phyloP scores from a whole-genome alignment of 2,113 vertebrate species.

The Dasyurus viverrinus region DNA sequence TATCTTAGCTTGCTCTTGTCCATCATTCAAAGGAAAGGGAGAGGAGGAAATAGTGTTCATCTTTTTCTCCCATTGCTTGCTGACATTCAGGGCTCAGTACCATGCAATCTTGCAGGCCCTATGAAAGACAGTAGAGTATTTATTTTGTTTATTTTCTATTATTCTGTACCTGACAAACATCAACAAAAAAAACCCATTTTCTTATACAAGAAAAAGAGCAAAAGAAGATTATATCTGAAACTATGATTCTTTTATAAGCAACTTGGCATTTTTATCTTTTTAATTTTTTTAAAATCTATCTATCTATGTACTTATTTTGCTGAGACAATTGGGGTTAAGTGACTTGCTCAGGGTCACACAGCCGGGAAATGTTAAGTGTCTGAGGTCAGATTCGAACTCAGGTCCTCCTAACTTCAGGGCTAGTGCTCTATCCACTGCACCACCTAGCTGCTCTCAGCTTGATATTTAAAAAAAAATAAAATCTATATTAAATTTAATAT shows the following conservation, averaged over 20 bases:
- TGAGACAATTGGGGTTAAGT: no score
- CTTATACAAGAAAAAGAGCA: neutral
- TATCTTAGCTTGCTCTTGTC: neutral
- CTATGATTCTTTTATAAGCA: neutral
- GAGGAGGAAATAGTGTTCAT: neutral
- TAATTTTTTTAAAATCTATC: no score
- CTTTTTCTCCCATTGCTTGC: neutral
- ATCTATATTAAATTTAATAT: neutral
- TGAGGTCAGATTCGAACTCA: no score
- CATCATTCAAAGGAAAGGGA: neutral
- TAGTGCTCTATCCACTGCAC: no score
- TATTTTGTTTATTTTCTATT: neutral
- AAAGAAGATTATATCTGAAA: neutral
- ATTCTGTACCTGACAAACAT: neutral
- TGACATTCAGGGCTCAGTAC: neutral
- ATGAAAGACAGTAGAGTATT: neutral
- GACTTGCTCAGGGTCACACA: no score
- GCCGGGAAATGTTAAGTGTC: no score
- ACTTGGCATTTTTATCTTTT: neutral
- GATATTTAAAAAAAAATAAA: neutral
- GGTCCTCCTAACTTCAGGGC: no score
- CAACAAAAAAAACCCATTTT: neutral
- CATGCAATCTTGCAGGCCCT: neutral
- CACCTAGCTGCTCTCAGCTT: no score
- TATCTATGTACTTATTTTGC: no score